A percentile compares a stretch with the other conserved stretches of the same genome.
Evolutionary conservation across 2,113 vertebrate genomes (phyloP).

Genomic region (Peromyscus californicus): DNA sequence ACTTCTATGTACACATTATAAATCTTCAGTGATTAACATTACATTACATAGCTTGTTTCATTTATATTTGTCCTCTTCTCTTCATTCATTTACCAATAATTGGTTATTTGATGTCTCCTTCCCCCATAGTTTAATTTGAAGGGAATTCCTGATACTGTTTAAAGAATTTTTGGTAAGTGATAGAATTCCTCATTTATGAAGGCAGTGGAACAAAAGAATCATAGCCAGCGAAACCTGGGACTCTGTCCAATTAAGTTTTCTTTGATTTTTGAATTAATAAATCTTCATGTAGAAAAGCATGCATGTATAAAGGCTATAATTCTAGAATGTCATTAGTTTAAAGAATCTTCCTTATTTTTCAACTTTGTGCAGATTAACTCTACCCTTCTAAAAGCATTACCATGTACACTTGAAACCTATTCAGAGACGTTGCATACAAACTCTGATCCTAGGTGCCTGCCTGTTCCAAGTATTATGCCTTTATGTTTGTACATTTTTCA

Average conservation of each 20-base stretch:
- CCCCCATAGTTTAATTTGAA: slow-evolving; percentile 5
- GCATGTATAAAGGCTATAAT: not conserved
- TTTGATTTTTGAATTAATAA: not conserved
- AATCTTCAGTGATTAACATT: slow-evolving; percentile 14
- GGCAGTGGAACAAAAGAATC: not conserved
- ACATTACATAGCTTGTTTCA: slow-evolving; percentile 17
- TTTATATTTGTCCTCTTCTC: not conserved
- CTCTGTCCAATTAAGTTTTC: not conserved
- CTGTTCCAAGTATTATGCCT: slow-evolving; percentile 2
- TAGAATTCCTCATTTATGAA: not conserved
- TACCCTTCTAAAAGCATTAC: not conserved
- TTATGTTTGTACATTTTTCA: slow-evolving; percentile 14
- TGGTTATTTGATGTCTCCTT: not conserved
- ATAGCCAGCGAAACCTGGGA: not conserved
- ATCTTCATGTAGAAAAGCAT: not conserved
- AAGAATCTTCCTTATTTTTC: not conserved
- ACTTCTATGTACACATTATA: not conserved
- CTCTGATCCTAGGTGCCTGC: slow-evolving; percentile 11
- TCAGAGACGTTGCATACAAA: slow-evolving; percentile 9
- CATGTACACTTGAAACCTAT: slow-evolving; percentile 32
- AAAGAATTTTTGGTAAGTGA: slow-evolving; percentile 23
- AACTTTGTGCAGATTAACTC: not conserved
- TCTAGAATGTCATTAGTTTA: slow-evolving; percentile 4
- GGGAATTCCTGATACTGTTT: not conserved
- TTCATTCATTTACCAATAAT: not conserved